Evolutionary conservation across 2,797 vertebrate species (phyloP).

Genomic region (Dermochelys coriacea): DNA sequence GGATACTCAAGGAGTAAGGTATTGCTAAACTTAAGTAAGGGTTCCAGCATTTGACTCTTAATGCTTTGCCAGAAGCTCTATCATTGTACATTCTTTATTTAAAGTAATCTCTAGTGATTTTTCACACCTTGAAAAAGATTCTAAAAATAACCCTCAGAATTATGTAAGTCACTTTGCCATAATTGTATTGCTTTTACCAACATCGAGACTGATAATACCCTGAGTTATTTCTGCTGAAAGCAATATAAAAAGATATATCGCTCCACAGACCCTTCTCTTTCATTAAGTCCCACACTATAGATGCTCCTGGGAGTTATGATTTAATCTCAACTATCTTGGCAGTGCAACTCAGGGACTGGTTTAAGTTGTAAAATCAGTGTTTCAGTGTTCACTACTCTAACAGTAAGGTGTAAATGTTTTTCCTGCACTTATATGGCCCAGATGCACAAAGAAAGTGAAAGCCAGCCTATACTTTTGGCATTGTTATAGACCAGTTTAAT

Average conservation of each 20-base stretch:
- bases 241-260: background rate
- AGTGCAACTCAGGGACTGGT: background rate
- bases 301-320: background rate
- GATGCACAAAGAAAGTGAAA: background rate
- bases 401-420: background rate
- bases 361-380: background rate
- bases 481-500: background rate
- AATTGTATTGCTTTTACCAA: background rate
- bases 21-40: background rate
- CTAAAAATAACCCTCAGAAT: conserved; percentile 24
- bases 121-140: background rate
- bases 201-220: fast-evolving
- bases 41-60: background rate
- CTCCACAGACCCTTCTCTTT: background rate
- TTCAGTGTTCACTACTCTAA: background rate
- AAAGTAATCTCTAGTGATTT: background rate
- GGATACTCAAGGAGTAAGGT: background rate
- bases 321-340: background rate
- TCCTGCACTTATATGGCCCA: background rate
- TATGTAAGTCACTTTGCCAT: conserved; percentile 4
- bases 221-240: background rate
- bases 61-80: background rate
- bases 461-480: background rate
- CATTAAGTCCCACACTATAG: background rate
- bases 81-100: background rate